Evolutionary conservation across 2,797 vertebrate species (phyloP), one percentile per base, ranked within the genome.

Genomic region (Numenius phaeopus): DNA sequence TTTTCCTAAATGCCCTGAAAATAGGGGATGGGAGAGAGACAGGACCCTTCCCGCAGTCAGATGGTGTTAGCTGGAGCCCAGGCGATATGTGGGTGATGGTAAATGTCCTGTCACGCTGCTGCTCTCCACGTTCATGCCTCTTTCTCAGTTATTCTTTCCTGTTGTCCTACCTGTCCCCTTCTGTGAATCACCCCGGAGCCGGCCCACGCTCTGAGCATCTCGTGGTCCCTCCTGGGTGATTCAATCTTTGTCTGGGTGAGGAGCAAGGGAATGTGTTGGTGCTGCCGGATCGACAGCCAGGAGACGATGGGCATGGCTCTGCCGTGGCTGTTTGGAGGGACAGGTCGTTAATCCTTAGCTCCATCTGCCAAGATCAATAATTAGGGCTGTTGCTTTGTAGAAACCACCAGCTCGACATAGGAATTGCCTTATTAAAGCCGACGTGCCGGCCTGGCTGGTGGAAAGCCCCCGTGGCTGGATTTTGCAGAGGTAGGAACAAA

Each of bases 241-340:
- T 37, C 34, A 37, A 37, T 37, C 34, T 59, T 32, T 17, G 9
- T 1, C 3, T 12, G 83, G 44, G 40, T 71, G 49, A 85, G 85
- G 39, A 77, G 57, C 0, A 16, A 77, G 46, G 6, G 62, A 40
- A 49, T 0, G 1, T 0, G 0, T 29, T n/a, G 49, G 62, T 71
- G 82, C 76, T 76, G 75, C 91, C 13, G 37, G 46, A 5, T 32
- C 1, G 34, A 27, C 52, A 47, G 70, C 34, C 4, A 1, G 55
- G 79, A 19, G 42, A n/a, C 0, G 0, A 4, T 10, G 42, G 54
- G 50, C 80, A 10, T 14, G 19, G 83, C 54, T 39, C 47, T 2
- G 1, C 3, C 0, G 64, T 1, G 50, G 15, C 82, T 70, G 16
- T 34, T 55, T 59, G 0, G 2, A 69, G 50, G 78, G 78, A 58